These are phyloP conservation scores for Glaucopsyche alexis DNA, from an alignment of 2,888 invertebrate genomes.

Conservation along the genomic window DNA sequence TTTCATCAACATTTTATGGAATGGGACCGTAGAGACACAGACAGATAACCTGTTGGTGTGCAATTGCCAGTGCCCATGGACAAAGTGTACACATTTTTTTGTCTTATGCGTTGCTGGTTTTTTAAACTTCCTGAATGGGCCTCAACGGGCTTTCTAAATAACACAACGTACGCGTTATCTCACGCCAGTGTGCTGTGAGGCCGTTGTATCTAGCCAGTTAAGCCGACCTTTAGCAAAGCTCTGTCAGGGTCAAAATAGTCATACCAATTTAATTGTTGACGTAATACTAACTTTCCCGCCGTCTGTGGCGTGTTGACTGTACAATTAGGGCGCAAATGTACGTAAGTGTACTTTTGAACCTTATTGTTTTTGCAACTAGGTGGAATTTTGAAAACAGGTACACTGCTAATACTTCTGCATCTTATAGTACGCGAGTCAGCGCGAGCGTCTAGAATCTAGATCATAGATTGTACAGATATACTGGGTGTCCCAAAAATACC, in stretches of 20 bases:
- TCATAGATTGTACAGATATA: too few relatives aligned
- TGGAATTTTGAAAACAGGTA: background rate
- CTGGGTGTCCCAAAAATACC: too few relatives aligned
- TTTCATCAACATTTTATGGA: too few relatives aligned
- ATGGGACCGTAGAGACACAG: too few relatives aligned
- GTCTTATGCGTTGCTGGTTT: too few relatives aligned
- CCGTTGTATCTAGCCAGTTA: background rate
- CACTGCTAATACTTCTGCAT: background rate
- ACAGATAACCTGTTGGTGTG: too few relatives aligned
- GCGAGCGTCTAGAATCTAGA: background rate
- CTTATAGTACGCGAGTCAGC: background rate
- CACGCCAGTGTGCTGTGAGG: background rate
- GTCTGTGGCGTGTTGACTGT: background rate
- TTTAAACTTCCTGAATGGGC: too few relatives aligned
- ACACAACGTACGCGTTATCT: background rate
- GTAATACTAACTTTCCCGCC: background rate
- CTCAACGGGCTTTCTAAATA: too few relatives aligned
- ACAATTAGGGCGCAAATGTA: background rate
- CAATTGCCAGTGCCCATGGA: too few relatives aligned
- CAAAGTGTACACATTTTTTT: too few relatives aligned
- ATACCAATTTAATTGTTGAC: background rate
- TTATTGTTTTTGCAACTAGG: background rate
- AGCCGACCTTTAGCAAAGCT: background rate
- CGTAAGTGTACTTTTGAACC: background rate
- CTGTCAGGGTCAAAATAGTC: background rate